Evolutionary conservation across 2,797 vertebrate genomes (phyloP).

Genomic region (Anabas testudineus): DNA sequence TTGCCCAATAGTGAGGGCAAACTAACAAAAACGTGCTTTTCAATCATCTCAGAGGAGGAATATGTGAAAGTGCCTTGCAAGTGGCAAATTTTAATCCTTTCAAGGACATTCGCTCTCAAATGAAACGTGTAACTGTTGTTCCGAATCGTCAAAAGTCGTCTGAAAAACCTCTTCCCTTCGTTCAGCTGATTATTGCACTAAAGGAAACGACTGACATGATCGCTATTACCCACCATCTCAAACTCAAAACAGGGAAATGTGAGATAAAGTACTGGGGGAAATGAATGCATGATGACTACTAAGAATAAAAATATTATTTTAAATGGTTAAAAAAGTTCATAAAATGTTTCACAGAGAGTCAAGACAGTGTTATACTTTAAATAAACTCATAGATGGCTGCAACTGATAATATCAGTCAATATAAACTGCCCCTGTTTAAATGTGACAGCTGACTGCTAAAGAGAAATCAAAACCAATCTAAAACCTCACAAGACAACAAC

Average conservation of each 20-base stretch:
- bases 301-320: conserved; percentile 80
- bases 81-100: conserved; percentile 41
- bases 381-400: conserved; percentile 69
- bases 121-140: conserved; percentile 49
- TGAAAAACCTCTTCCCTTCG: conserved; percentile 68
- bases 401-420: conserved; percentile 63
- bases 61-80: conserved; percentile 57
- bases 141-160: conserved; percentile 41
- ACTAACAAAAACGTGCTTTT: conserved; percentile 37
- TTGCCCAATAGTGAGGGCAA: conserved; percentile 25
- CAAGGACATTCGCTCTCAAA: conserved; percentile 36
- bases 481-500: conserved; percentile 45
- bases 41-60: conserved; percentile 49
- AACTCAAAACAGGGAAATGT: conserved; percentile 58
- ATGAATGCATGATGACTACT: conserved; percentile 63
- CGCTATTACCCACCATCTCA: conserved; percentile 74
- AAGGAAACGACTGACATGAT: conserved; percentile 86
- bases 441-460: conserved; percentile 48
- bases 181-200: conserved; percentile 93
- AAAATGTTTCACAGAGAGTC: conserved; percentile 71
- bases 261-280: conserved; percentile 54
- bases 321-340: conserved; percentile 71
- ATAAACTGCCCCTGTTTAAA: conserved; percentile 51
- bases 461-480: conserved; percentile 46
- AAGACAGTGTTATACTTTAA: conserved; percentile 77